Conservation (phyloP, 1,140 invertebrate genomes). For the Condylostylus longicornis region DNA sequence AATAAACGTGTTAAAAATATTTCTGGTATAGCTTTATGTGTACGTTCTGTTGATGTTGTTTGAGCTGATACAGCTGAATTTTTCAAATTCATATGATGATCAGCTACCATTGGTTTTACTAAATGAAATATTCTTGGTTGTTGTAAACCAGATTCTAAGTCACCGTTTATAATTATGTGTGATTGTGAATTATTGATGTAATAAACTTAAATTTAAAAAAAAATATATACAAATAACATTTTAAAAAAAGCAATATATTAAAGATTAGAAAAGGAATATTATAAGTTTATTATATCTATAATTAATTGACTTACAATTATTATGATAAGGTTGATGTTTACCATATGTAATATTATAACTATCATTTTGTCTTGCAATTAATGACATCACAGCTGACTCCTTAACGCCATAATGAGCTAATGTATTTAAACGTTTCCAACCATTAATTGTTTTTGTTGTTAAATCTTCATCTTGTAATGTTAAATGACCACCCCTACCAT, state of each 20-base stretch:
- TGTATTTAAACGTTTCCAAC: slow-evolving; percentile 84
- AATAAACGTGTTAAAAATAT: slow-evolving; percentile 84
- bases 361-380: slow-evolving; percentile 78
- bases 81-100: slow-evolving; percentile 32
- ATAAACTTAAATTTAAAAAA: slow-evolving; percentile 18
- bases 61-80: slow-evolving; percentile 24
- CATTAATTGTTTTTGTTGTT: slow-evolving; percentile 73
- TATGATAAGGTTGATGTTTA: slow-evolving; percentile 55
- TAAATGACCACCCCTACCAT: slow-evolving; percentile 78
- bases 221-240: slow-evolving; percentile 4
- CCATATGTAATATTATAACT: slow-evolving; percentile 59
- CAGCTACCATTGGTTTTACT: slow-evolving; percentile 53
- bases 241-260: not conserved
- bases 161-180: slow-evolving; percentile 62
- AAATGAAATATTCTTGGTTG: slow-evolving; percentile 54
- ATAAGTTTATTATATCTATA: not conserved
- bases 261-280: not conserved
- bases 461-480: slow-evolving; percentile 87
- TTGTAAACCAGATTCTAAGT: slow-evolving; percentile 48
- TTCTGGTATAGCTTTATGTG: slow-evolving; percentile 87
- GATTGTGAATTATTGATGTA: slow-evolving; percentile 47
- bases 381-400: slow-evolving; percentile 85
- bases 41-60: slow-evolving; percentile 43
- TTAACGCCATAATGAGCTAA: slow-evolving; percentile 85
- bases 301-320: slow-evolving; percentile 43